Evolutionary conservation across 2,113 vertebrate species (phyloP).

Genomic region (Melanotaenia duboulayi): DNA sequence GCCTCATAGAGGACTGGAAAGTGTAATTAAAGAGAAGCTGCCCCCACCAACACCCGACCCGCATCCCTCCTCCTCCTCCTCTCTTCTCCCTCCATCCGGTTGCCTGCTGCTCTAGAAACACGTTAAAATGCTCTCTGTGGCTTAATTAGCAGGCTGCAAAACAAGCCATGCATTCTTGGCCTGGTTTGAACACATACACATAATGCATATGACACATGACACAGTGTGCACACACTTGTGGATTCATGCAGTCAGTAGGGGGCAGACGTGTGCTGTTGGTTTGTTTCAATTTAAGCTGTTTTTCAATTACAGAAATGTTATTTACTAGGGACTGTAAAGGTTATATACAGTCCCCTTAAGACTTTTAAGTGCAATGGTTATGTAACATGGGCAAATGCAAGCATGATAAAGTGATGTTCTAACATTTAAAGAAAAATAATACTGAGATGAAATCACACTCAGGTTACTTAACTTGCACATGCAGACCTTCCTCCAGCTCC

Average conservation of each 20-base stretch:
- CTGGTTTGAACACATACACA: conserved; percentile 58
- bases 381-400: neutral
- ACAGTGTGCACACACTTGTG: conserved; percentile 29
- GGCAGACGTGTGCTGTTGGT: conserved; percentile 64
- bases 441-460: neutral
- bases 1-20: conserved; percentile 67
- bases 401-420: neutral
- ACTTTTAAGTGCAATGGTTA: conserved; percentile 10
- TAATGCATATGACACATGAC: conserved; percentile 11
- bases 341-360: neutral
- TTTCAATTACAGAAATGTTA: conserved; percentile 45
- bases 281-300: conserved; percentile 20
- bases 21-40: conserved; percentile 81
- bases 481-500: conserved; percentile 7
- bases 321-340: too few species aligned
- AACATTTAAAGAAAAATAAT: neutral
- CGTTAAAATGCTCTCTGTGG: conserved; percentile 79
- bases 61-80: conserved; percentile 28
- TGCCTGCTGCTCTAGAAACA: conserved; percentile 82
- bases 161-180: conserved; percentile 81
- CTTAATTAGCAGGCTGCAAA: conserved; percentile 84
- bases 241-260: conserved; percentile 62
- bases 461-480: neutral
- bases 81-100: conserved; percentile 79
- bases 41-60: conserved; percentile 21